Evolutionary conservation across 2,113 vertebrate genomes (phyloP).

Genomic region (Ophthalmotilapia sp.): DNA sequence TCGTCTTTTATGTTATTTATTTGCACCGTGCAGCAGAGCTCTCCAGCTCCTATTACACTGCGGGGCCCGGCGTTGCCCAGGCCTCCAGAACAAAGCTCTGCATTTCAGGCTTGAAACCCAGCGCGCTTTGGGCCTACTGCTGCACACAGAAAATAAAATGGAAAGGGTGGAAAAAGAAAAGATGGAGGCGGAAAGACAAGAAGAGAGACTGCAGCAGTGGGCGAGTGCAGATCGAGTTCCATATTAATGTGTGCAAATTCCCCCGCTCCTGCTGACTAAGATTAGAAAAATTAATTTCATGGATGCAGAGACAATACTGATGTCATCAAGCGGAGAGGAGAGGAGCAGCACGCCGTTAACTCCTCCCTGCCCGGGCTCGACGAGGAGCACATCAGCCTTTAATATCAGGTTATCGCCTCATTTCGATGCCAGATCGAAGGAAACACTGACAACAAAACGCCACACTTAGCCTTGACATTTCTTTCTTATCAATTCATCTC

Average conservation of each 20-base stretch:
- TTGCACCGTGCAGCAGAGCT: constrained; percentile 36
- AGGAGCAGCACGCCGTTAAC: constrained; percentile 51
- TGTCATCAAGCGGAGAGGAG: constrained; percentile 70
- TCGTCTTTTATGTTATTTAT: constrained; percentile 55
- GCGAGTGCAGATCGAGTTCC: constrained; percentile 62
- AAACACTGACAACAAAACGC: not conserved
- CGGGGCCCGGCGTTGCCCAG: not conserved
- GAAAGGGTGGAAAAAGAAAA: not conserved
- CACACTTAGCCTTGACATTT: not conserved
- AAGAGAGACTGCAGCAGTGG: constrained; percentile 52
- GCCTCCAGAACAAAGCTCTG: constrained; percentile 45
- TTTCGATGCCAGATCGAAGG: not conserved
- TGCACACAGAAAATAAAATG: not conserved
- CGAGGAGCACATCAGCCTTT: constrained; percentile 13
- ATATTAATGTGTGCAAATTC: constrained; percentile 77
- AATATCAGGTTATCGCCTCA: not conserved
- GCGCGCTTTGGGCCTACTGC: constrained; percentile 22
- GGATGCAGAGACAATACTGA: constrained; percentile 76
- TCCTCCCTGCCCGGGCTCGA: constrained; percentile 42
- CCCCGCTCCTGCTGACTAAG: constrained; percentile 75
- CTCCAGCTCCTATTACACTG: constrained; percentile 20
- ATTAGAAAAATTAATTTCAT: constrained; percentile 80
- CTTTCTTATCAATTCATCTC: not conserved
- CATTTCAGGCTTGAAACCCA: constrained; percentile 16
- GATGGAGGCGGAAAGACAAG: constrained; percentile 8